Evolutionary conservation across 1,140 invertebrate genomes (phyloP).

Genomic region (Rhizoglyphus robini): DNA sequence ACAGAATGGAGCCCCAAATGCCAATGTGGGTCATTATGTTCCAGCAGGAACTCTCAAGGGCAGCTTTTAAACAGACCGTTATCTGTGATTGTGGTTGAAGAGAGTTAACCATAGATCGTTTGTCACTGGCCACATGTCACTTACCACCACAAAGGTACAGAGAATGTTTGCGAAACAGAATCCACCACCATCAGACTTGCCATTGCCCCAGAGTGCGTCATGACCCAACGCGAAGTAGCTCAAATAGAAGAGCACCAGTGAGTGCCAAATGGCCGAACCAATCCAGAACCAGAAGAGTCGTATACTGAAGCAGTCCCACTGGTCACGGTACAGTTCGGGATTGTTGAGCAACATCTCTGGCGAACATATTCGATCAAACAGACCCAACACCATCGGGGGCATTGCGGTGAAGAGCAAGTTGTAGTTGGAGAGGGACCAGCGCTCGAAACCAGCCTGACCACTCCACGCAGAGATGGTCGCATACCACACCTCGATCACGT

Average conservation of each 20-base stretch:
- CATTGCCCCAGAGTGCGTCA: slow-evolving; percentile 71
- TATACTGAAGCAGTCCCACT: slow-evolving; percentile 24
- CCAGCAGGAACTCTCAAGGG: slow-evolving; percentile 90
- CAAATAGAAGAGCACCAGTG: slow-evolving; percentile 84
- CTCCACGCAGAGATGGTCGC: slow-evolving; percentile 95
- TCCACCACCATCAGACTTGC: slow-evolving; percentile 71
- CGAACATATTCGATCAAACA: slow-evolving; percentile 89
- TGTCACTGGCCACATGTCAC: too few relatives aligned
- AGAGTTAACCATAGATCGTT: too few relatives aligned
- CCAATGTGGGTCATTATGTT: slow-evolving; percentile 89
- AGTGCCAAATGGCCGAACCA: slow-evolving; percentile 79
- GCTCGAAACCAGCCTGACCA: slow-evolving; percentile 93
- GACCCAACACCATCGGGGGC: slow-evolving; percentile 81
- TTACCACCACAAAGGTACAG: slow-evolving; percentile 93
- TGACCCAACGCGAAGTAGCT: slow-evolving; percentile 56
- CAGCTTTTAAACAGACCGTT: slow-evolving; percentile 95
- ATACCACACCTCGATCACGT: slow-evolving; percentile 98
- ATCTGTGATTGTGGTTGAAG: too few relatives aligned
- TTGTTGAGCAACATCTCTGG: slow-evolving; percentile 79
- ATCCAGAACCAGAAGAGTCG: slow-evolving; percentile 95
- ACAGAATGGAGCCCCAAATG: slow-evolving; percentile 85
- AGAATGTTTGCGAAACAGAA: slow-evolving; percentile 77
- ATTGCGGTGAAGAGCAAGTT: slow-evolving; percentile 93
- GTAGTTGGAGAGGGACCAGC: slow-evolving; percentile 95
- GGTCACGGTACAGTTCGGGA: slow-evolving; percentile 67